Evolutionary conservation across 2,888 invertebrate species (phyloP), one percentile per base, ranked within the genome.

Genomic region (Eucera pruinosa): DNA sequence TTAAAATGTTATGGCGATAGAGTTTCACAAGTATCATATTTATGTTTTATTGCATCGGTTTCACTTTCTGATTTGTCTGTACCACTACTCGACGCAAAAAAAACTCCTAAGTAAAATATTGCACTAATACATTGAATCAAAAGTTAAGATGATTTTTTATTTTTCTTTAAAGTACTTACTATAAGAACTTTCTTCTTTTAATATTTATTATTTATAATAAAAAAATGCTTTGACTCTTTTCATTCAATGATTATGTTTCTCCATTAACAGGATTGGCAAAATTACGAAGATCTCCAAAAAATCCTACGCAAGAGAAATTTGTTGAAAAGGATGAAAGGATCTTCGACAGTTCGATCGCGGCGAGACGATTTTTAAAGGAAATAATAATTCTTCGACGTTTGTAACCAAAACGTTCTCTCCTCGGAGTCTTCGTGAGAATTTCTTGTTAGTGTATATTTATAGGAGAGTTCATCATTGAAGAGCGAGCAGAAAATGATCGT

Each of bases 241-340:
- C 25, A 2, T 27, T 70, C 11, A 61, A 70, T 13, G 2, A 33
- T 50, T 33, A 11, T 57, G 61, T 54, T 60, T 64, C 43, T 52
- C 15, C 41, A 57, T 33, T 80, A 47, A n/a, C 64, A 82, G 82
- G 83, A 58, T 80, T 43, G 48, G 50, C 39, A 47, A 62, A 57
- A 45, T 69, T 55, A 41, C 67, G 70, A 75, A 54, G 61, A 57
- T 57, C 66, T 45, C 20, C 23, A 27, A 30, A 43, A 47, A 25
- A 50, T n/a, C 33, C 27, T 11, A n/a, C 50, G 33, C 57, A 61
- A 66, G n/a, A 20, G 43, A 72, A 36, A 18, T 39, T 65, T 23
- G n/a, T 41, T 47, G 18, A 18, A 43, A 45, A 66, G 64, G 54
- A 64, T 23, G 36, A 36, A 64, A 57, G 45, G 39, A 50, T 48